Evolutionary conservation across 1,140 invertebrate species (phyloP), one percentile per base, ranked within the genome.

Genomic region (Sarcophaga bullata): DNA sequence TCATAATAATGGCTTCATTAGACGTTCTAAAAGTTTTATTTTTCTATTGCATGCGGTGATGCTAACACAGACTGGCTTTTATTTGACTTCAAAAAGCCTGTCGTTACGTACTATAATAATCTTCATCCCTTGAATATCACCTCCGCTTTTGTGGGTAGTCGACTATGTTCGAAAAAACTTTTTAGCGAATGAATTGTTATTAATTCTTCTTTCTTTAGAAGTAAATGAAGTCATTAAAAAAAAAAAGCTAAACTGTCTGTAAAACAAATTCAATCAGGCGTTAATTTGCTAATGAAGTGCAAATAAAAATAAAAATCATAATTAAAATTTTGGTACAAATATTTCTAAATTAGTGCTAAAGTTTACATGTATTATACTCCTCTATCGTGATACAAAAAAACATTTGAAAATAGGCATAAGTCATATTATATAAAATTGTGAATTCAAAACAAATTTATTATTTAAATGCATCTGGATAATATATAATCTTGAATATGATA

Each of bases 221-320:
- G 8, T 15, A 62, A 62, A 62, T 13, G 6, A 54, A 54, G 9
- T 13, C 9, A 10, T n/a, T n/a, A 54, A 54, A 15, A 54, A 54
- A 10, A 54, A 54, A 54, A 54, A 3, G 52, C 4, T 13, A 3
- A 58, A 58, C 52, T 15, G 75, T 50, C 48, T 50, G 17, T 78
- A 48, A 78, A 78, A 50, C 19, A 48, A 78, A 78, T 78, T 48
- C 19, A 78, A 78, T 78, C 75, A 78, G 37, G 75, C 75, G 75
- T 48, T 50, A 78, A 78, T 48, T 78, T 78, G 75, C 49, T 78
- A 78, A 78, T 78, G 75, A 78, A 78, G 75, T 78, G 75, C 48
- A 78, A 78, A 76, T n/a, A n/a, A n/a, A n/a, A n/a, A n/a, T n/a
- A n/a, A n/a, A n/a, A n/a, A n/a, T n/a, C n/a, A n/a, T n/a, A n/a